A percentile compares a stretch with the other conserved stretches of the same genome.
These are phyloP conservation scores for Heteronetta atricapilla DNA, from an alignment of 2,113 vertebrate genomes.

Conservation along the genomic window DNA sequence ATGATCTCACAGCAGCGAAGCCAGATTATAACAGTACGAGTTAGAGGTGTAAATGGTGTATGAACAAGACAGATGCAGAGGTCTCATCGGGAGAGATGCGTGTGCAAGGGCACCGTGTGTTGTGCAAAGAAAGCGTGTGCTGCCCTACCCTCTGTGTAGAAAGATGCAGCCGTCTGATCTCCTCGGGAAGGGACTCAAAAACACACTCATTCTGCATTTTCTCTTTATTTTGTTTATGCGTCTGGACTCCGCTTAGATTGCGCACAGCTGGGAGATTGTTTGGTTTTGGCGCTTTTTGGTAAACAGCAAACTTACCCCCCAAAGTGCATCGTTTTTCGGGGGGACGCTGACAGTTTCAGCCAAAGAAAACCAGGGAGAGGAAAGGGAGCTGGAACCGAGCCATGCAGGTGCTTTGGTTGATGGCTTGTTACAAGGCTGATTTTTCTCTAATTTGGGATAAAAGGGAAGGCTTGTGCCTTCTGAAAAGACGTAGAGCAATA, in stretches of 20 bases:
- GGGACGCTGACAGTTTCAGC: neutral
- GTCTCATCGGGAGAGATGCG: accelerated
- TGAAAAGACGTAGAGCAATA: accelerated
- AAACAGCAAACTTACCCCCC: neutral
- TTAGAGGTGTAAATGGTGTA: accelerated
- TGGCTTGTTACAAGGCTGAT: neutral
- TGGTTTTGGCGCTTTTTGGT: neutral
- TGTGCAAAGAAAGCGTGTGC: accelerated
- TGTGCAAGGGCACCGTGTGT: accelerated
- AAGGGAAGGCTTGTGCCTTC: neutral
- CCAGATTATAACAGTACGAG: accelerated
- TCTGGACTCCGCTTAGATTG: accelerated
- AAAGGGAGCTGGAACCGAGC: neutral
- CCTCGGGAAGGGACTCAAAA: neutral
- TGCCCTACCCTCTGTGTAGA: accelerated
- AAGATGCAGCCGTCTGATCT: neutral
- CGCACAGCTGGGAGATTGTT: neutral
- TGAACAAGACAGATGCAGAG: neutral
- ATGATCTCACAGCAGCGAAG: neutral
- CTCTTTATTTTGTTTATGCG: neutral
- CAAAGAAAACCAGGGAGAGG: neutral
- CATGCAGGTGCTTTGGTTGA: neutral
- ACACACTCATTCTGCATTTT: neutral
- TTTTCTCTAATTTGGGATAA: neutral
- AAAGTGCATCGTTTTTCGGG: neutral